Conservation (phyloP, 2,797 vertebrate genomes). For the Acridotheres tristis region DNA sequence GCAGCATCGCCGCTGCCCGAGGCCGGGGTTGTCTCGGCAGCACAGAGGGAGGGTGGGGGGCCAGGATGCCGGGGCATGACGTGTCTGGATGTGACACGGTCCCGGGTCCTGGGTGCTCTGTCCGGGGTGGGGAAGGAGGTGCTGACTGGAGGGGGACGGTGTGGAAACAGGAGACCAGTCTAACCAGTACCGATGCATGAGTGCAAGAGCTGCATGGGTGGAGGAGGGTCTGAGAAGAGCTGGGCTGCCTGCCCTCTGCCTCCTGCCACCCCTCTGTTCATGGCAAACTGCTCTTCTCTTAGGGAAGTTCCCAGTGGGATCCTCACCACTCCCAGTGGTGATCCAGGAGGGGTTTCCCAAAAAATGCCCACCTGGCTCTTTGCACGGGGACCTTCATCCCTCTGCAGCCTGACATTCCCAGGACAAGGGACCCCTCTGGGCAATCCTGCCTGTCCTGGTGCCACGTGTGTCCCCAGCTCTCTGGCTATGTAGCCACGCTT, state of each 20-base stretch:
- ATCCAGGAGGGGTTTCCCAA: neutral
- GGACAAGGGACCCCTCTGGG: neutral
- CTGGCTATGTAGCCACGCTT: no score
- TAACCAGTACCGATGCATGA: neutral
- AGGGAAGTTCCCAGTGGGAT: neutral
- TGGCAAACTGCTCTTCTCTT: neutral
- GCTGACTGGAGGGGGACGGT: neutral
- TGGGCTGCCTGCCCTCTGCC: neutral
- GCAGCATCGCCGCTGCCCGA: neutral
- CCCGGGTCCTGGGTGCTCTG: neutral
- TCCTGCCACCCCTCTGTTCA: neutral
- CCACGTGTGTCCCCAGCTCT: neutral
- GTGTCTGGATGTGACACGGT: neutral
- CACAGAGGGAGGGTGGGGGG: neutral
- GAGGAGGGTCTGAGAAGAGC: neutral
- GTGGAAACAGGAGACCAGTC: neutral
- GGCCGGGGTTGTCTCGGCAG: neutral
- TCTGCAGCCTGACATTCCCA: neutral
- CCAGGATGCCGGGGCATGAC: neutral
- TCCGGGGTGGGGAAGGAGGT: neutral
- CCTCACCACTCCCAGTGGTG: fast-evolving
- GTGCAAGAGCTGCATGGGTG: neutral
- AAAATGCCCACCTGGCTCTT: neutral
- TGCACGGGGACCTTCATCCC: neutral
- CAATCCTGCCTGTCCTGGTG: neutral